These are phyloP conservation scores for Protodeltote pygarga DNA, from an alignment of 2,888 invertebrate genomes.

Conservation along the genomic window DNA sequence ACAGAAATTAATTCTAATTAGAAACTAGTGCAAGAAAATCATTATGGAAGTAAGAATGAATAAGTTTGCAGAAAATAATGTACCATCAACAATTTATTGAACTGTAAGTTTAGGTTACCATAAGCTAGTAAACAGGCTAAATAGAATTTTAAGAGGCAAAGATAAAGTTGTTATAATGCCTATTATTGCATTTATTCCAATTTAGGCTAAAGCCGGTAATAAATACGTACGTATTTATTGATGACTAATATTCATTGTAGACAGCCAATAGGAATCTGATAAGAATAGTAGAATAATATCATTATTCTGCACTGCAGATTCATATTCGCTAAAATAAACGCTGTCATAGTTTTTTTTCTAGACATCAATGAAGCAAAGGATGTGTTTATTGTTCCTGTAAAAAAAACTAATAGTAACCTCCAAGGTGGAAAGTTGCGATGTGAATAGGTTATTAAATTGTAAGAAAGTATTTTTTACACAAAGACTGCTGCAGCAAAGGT, in stretches of 20 bases:
- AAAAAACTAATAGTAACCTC: constrained; percentile 34
- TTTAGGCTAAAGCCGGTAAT: too few relatives aligned
- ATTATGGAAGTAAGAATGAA: too few relatives aligned
- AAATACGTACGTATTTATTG: too few relatives aligned
- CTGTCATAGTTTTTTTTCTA: not conserved
- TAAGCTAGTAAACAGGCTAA: too few relatives aligned
- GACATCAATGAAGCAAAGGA: constrained; percentile 2
- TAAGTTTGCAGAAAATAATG: too few relatives aligned
- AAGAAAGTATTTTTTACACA: constrained; percentile 46
- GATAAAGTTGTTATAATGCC: too few relatives aligned
- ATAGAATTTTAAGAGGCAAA: too few relatives aligned
- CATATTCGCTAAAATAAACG: constrained; percentile 2
- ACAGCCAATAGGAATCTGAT: constrained; percentile 33
- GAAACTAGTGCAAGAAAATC: too few relatives aligned
- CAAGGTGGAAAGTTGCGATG: constrained; percentile 22
- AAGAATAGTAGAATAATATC: constrained; percentile 22
- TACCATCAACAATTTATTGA: too few relatives aligned
- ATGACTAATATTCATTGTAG: constrained; percentile 2
- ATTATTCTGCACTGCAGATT: constrained; percentile 6
- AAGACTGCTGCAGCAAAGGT: constrained; percentile 66
- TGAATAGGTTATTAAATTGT: constrained; percentile 17
- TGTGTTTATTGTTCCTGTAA: constrained; percentile 3
- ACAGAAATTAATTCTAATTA: too few relatives aligned
- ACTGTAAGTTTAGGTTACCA: too few relatives aligned
- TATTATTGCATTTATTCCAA: too few relatives aligned